These are phyloP conservation scores for Dryobotodes eremita DNA, from an alignment of 2,888 invertebrate species.

Conservation along the genomic window DNA sequence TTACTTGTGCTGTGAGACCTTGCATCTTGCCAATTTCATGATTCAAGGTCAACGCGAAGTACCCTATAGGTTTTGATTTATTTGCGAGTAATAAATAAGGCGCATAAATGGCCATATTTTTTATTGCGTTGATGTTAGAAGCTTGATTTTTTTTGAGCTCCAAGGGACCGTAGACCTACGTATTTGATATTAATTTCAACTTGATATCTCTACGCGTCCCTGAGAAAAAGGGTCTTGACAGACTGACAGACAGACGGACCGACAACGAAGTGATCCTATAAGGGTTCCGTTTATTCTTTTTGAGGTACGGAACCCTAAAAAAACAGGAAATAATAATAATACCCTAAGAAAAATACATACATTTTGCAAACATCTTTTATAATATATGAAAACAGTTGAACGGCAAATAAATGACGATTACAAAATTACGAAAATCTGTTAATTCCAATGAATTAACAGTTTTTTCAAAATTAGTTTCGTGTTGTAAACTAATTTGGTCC, in stretches of 20 bases:
- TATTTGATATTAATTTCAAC: neutral
- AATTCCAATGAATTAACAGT: too few relatives aligned
- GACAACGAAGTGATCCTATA: neutral
- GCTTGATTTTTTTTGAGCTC: neutral
- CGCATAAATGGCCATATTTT: neutral
- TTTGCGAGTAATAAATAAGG: neutral
- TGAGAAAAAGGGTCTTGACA: neutral
- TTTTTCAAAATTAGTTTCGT: too few relatives aligned
- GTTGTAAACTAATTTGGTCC: neutral
- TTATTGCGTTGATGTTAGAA: neutral
- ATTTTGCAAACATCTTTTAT: neutral
- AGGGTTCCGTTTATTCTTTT: neutral
- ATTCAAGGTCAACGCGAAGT: neutral
- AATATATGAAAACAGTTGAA: neutral
- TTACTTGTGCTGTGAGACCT: neutral
- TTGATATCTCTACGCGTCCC: neutral
- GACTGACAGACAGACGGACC: neutral
- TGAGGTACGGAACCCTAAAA: neutral
- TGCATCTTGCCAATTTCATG: neutral
- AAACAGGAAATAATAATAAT: too few relatives aligned
- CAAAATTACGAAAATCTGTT: neutral
- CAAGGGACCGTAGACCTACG: neutral
- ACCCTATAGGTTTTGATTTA: neutral
- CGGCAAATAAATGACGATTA: neutral
- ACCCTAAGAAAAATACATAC: neutral